phyloP scores from a whole-genome alignment of 2,888 invertebrate genomes.

The Entomobrya proxima region DNA sequence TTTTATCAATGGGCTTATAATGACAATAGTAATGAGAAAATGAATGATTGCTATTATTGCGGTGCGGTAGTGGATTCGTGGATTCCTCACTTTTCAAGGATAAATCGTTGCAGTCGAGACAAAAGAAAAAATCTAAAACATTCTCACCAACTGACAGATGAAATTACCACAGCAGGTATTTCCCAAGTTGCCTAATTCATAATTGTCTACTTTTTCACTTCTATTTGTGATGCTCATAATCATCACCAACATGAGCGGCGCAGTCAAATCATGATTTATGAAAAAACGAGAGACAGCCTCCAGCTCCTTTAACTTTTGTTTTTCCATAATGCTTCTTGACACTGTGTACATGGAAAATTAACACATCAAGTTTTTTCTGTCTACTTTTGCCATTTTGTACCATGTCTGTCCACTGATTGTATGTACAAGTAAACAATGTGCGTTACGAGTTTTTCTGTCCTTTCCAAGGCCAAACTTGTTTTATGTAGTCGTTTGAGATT shows the following conservation, averaged over 20 bases:
- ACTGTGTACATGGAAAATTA: no score
- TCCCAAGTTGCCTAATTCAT: neutral
- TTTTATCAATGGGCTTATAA: neutral
- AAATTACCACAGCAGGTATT: conserved; percentile 10
- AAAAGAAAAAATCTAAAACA: no score
- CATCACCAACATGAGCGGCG: neutral
- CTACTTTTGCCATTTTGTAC: no score
- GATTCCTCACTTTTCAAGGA: neutral
- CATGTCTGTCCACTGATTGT: no score
- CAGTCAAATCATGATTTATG: no score
- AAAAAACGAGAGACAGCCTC: no score
- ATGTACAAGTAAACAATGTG: no score
- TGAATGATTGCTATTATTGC: conserved; percentile 6
- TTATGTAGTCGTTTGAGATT: no score
- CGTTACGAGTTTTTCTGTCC: neutral
- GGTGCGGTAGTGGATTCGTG: neutral
- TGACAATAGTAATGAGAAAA: conserved; percentile 10
- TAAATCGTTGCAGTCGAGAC: neutral
- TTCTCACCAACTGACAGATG: conserved; percentile 2
- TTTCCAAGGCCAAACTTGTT: neutral
- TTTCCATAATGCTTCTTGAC: no score
- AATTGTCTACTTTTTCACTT: neutral
- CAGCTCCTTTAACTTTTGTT: no score
- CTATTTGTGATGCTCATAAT: neutral
- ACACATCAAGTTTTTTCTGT: no score